phyloP scores from a whole-genome alignment of 2,113 vertebrate species.

The Plestiodon gilberti region DNA sequence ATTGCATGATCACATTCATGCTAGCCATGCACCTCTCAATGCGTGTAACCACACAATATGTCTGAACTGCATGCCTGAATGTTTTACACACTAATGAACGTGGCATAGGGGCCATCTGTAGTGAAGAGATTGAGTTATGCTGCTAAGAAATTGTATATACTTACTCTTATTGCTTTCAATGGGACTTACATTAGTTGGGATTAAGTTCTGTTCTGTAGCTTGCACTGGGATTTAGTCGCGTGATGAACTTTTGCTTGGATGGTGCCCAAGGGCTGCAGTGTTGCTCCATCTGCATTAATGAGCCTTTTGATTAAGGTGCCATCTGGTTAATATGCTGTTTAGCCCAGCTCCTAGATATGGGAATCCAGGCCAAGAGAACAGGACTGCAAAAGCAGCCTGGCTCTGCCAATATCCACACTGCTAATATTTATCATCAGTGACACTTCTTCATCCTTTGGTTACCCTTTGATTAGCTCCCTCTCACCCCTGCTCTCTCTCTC shows the following conservation, averaged over 20 bases:
- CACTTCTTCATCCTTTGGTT: not conserved
- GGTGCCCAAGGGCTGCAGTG: not conserved
- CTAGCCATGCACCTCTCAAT: not conserved
- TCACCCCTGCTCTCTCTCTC: not conserved
- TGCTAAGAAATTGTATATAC: not conserved
- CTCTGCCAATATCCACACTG: constrained; percentile 2
- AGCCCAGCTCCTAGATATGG: not conserved
- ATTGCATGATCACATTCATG: not conserved
- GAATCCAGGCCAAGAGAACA: not conserved
- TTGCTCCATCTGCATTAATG: constrained; percentile 1
- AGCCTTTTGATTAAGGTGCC: constrained; percentile 6
- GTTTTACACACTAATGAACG: not conserved
- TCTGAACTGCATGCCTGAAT: not conserved
- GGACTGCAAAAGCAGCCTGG: not conserved
- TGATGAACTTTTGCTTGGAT: not conserved
- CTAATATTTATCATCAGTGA: constrained; percentile 2
- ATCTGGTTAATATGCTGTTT: constrained; percentile 28
- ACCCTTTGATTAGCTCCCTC: not conserved
- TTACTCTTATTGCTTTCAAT: not conserved
- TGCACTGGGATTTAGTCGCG: not conserved
- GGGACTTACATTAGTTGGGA: not conserved
- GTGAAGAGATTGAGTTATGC: not conserved
- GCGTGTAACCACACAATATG: not conserved
- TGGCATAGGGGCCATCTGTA: not conserved
- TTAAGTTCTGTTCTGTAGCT: not conserved